These are phyloP conservation scores for Drosophila tsacasi DNA, from an alignment of 1,140 invertebrate species.

Conservation along the genomic window DNA sequence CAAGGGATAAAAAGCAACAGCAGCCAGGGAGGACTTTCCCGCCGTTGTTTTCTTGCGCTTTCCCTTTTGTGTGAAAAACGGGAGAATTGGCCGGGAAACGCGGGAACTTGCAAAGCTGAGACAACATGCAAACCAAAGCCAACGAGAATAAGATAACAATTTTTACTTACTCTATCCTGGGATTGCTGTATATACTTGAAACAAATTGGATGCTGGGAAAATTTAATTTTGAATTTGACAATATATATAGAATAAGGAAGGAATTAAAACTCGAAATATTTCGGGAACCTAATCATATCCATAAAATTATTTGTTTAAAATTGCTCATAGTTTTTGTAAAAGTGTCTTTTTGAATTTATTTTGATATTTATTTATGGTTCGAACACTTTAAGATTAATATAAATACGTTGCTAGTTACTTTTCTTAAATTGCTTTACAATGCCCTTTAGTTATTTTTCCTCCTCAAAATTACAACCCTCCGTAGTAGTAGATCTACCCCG, in stretches of 20 bases:
- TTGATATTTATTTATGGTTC: background rate
- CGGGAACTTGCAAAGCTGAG: conserved; percentile 67
- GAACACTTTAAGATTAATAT: background rate
- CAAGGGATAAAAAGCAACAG: conserved; percentile 50
- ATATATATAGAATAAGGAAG: background rate
- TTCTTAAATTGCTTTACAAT: background rate
- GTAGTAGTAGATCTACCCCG: conserved; percentile 39
- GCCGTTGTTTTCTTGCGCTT: conserved; percentile 39
- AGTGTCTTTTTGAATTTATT: too few relatives aligned
- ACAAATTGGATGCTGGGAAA: background rate
- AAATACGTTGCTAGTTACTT: background rate
- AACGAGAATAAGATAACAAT: background rate
- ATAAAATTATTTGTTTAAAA: background rate
- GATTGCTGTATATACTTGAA: background rate
- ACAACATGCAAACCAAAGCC: conserved; percentile 58
- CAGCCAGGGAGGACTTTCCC: conserved; percentile 57
- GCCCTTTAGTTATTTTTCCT: background rate
- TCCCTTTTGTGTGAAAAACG: conserved; percentile 40
- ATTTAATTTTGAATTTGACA: background rate
- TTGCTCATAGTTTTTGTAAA: background rate
- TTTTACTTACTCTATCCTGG: background rate
- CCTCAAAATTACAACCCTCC: background rate
- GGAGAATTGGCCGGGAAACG: conserved; percentile 26
- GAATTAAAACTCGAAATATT: background rate
- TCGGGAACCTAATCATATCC: background rate